These are phyloP conservation scores for Drosophila greeni DNA, from an alignment of 2,888 invertebrate species.

Conservation along the genomic window DNA sequence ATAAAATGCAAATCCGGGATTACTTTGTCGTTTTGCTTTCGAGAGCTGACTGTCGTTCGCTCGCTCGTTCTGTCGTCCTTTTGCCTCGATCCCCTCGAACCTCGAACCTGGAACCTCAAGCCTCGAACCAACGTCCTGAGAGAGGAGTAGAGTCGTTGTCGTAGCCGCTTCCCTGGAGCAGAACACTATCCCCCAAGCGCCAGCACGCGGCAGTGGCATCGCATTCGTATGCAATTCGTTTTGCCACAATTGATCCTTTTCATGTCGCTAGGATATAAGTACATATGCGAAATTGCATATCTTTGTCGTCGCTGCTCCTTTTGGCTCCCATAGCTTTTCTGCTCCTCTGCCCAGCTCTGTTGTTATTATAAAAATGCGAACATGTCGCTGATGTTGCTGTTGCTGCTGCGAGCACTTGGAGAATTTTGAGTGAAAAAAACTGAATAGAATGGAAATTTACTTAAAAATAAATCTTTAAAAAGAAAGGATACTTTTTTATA, in stretches of 20 bases:
- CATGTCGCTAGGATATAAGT: slow-evolving; percentile 75
- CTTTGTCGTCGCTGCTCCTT: slow-evolving; percentile 62
- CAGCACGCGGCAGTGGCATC: slow-evolving; percentile 44
- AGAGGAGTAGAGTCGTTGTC: slow-evolving; percentile 3
- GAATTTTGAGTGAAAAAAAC: background rate
- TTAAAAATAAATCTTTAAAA: background rate
- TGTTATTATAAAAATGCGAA: slow-evolving; percentile 49
- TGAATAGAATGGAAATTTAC: fast-evolving
- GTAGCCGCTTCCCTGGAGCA: slow-evolving; percentile 13
- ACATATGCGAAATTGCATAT: slow-evolving; percentile 75
- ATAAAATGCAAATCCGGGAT: slow-evolving; percentile 74
- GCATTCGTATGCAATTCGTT: slow-evolving; percentile 75
- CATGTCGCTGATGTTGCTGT: slow-evolving; percentile 31
- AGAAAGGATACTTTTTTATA: background rate
- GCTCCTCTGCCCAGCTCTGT: slow-evolving; percentile 22
- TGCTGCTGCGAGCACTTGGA: slow-evolving; percentile 28
- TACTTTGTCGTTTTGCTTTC: slow-evolving; percentile 74
- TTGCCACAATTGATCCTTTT: slow-evolving; percentile 75
- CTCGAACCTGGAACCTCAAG: background rate
- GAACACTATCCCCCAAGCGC: slow-evolving; percentile 21
- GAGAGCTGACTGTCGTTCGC: slow-evolving; percentile 54
- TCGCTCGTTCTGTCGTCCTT: background rate
- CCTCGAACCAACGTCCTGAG: background rate
- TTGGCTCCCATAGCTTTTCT: slow-evolving; percentile 19
- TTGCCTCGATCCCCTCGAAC: slow-evolving; percentile 8